These are phyloP conservation scores for Peromyscus polionotus DNA, from an alignment of 2,113 vertebrate species.

Conservation along the genomic window DNA sequence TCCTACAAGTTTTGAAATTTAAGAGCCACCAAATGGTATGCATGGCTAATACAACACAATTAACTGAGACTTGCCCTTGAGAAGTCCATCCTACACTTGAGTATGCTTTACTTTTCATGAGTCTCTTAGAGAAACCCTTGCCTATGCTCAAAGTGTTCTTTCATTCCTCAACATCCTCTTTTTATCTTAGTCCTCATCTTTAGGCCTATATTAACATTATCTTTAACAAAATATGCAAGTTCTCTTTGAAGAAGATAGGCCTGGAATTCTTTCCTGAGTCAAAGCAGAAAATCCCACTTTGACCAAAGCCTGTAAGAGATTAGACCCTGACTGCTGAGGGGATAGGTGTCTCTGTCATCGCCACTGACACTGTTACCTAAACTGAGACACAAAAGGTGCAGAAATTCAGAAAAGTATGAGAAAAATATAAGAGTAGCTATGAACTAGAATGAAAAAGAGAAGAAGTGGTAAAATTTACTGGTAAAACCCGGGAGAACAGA, in stretches of 20 bases:
- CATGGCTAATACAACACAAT: neutral
- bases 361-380: neutral
- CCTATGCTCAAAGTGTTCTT: neutral
- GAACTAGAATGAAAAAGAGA: neutral
- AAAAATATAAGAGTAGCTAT: neutral
- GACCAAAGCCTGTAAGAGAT: neutral
- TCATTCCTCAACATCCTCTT: neutral
- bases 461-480: neutral
- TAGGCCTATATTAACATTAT: neutral
- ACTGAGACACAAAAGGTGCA: neutral
- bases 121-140: neutral
- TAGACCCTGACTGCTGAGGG: neutral
- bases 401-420: slow-evolving; percentile 24
- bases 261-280: neutral
- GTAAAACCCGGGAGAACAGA: neutral
- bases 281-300: neutral
- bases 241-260: neutral
- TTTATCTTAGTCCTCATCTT: neutral
- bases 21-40: neutral
- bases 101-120: neutral
- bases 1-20: neutral
- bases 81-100: neutral
- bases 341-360: neutral
- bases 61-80: neutral
- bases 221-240: neutral